phyloP scores from a whole-genome alignment of 92 coral and sea anemone genomes.

The Palythoa grandiflora region DNA sequence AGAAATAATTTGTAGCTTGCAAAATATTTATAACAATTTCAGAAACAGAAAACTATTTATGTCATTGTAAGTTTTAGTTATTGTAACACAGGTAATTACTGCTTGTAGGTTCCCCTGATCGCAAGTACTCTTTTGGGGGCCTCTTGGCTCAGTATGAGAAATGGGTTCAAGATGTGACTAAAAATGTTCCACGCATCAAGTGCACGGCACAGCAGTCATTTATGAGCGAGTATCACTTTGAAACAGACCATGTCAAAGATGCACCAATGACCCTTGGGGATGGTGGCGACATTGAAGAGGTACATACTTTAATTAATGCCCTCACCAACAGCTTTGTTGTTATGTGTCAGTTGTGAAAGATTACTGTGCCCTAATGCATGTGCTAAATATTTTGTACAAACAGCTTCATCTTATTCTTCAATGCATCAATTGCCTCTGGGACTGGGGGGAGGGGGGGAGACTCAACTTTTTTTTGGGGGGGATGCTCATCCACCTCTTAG shows the following conservation, averaged over 20 bases:
- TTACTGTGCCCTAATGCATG: no score
- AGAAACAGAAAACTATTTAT: no score
- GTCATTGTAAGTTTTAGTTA: no score
- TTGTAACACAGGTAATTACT: not conserved
- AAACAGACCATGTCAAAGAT: constrained; percentile 78
- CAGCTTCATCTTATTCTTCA: no score
- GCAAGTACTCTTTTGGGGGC: constrained; percentile 77
- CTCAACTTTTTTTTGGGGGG: no score
- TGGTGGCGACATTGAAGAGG: constrained; percentile 93
- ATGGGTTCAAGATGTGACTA: constrained; percentile 94
- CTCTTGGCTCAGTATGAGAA: constrained; percentile 85
- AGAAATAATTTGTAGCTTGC: no score
- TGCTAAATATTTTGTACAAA: no score
- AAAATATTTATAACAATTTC: no score
- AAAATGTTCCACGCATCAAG: constrained; percentile 64
- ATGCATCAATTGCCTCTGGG: no score
- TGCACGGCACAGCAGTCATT: constrained; percentile 84
- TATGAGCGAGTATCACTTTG: constrained; percentile 93
- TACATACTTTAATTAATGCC: not conserved
- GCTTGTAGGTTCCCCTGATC: constrained; percentile 26
- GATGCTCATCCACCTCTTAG: no score
- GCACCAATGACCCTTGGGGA: constrained; percentile 92
- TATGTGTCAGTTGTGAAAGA: no score
- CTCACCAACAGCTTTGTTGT: not conserved
- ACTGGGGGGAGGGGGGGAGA: no score